Base-by-base conservation (phyloP, 2,797 vertebrate species). In the Hephaestus fuliginosus region DNA sequence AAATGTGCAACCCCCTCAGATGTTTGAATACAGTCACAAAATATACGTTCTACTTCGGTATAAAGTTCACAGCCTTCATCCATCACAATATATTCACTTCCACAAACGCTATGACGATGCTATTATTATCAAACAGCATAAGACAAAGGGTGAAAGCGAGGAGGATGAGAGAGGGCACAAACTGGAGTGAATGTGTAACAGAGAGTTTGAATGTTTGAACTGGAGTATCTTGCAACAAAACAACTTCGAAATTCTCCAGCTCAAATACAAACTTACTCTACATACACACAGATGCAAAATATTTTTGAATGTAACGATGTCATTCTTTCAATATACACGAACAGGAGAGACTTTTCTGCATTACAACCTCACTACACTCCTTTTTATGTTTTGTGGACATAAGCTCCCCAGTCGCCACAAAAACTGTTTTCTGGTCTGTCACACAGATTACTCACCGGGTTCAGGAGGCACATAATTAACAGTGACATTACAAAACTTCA, bases 371-470 rank as follows among this genome's bases (percentile, higher is more conserved):
- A 7, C 18, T 30, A 22, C 51, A 52, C 20, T 9, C n/a, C 51
- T 12, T 46, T 33, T 57, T 43, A 33, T 58, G 52, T 30, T 63
- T 33, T 49, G 62, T 68, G 28, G 60, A 76, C 46, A 60, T 41
- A 22, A 25, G n/a, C 68, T 71, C 28, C 73, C 11, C 6, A 60
- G 44, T 71, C 10, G 39, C 28, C 61, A 68, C 62, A 78, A 22
- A 74, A 73, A 69, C 15, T 66, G n/a, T 44, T 70, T 82, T 82
- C 57, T 53, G 60, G 61, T 46, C 64, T 58, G 68, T 25, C n/a
- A 0, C 66, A 68, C 70, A 79, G 57, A 86, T 72, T 73, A 80
- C 66, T 70, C 56, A 60, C 41, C 20, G 43, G 57, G 84, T 83
- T 76, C 49, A 80, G 41, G 43, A 70, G 5, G 68, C 43, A n/a